These are phyloP conservation scores for Lasioglossum albipes DNA, from an alignment of 1,140 invertebrate species.

Conservation along the genomic window DNA sequence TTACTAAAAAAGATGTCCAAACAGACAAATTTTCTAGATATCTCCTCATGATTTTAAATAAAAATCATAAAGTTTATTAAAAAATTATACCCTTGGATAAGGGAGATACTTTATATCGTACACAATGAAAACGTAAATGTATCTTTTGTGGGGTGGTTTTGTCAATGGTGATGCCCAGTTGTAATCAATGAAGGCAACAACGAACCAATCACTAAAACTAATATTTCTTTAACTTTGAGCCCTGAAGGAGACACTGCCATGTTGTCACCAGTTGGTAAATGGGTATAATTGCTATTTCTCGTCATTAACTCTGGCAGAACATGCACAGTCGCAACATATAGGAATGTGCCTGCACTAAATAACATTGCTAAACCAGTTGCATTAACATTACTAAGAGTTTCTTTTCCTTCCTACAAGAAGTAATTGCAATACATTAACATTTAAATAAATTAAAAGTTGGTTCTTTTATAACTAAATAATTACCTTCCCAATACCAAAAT, in stretches of 20 bases:
- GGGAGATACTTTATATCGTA: slow-evolving; percentile 29
- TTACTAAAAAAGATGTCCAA: slow-evolving; percentile 4
- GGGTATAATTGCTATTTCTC: slow-evolving; percentile 78
- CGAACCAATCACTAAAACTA: slow-evolving; percentile 91
- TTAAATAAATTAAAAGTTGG: background rate
- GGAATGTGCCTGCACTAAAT: slow-evolving; percentile 98
- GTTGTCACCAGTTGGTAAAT: slow-evolving; percentile 79
- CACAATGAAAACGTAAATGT: slow-evolving; percentile 10
- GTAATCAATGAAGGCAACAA: slow-evolving; percentile 93
- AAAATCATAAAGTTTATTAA: slow-evolving; percentile 31
- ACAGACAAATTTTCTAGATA: slow-evolving; percentile 1
- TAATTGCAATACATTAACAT: slow-evolving; percentile 35
- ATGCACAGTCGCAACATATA: slow-evolving; percentile 99
- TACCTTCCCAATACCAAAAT: slow-evolving; percentile 95
- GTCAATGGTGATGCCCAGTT: slow-evolving; percentile 94
- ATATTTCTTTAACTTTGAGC: slow-evolving; percentile 88
- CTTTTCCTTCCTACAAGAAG: slow-evolving; percentile 83
- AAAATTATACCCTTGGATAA: slow-evolving; percentile 34
- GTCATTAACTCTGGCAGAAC: slow-evolving; percentile 95
- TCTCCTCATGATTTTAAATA: background rate
- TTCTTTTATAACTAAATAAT: slow-evolving; percentile 73
- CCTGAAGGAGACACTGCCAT: slow-evolving; percentile 81
- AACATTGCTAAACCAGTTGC: slow-evolving; percentile 98
- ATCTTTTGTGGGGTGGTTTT: slow-evolving; percentile 19
- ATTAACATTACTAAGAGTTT: slow-evolving; percentile 90